A percentile compares a stretch with the other conserved stretches of the same genome.
phyloP scores from a whole-genome alignment of 2,113 vertebrate species.

The Bombycilla garrulus region DNA sequence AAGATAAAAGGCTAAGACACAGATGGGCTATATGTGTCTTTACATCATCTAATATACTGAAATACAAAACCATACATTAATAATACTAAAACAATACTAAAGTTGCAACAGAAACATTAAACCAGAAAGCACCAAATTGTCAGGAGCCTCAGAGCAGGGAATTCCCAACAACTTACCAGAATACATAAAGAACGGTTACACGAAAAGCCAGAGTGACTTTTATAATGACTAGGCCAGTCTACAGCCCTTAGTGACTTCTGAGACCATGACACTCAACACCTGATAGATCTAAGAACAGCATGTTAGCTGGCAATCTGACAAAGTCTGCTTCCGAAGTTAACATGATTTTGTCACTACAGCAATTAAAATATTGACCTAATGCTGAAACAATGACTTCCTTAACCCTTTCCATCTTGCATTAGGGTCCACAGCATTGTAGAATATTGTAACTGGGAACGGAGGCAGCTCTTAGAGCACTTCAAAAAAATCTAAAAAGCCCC shows the following conservation, averaged over 20 bases:
- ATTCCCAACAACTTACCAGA: not conserved
- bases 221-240: not conserved
- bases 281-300: not conserved
- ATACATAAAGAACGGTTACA: not conserved
- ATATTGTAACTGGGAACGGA: not conserved
- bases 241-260: not conserved
- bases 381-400: not conserved
- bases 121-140: not conserved
- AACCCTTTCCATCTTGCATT: not conserved
- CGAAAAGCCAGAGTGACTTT: not conserved
- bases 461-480: not conserved
- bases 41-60: not conserved
- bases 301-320: not conserved
- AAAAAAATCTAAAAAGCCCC: not conserved
- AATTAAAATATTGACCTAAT: not conserved
- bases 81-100: not conserved
- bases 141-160: not conserved
- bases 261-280: not conserved
- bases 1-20: not conserved
- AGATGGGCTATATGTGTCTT: not conserved
- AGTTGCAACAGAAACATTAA: not conserved
- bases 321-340: not conserved
- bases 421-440: not conserved
- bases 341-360: not conserved
- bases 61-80: not conserved